Percentiles rank a stretch among this genome's conserved stretches.
Evolutionary conservation across 2,797 vertebrate genomes (phyloP).

Genomic region (Lepus oiostolus): DNA sequence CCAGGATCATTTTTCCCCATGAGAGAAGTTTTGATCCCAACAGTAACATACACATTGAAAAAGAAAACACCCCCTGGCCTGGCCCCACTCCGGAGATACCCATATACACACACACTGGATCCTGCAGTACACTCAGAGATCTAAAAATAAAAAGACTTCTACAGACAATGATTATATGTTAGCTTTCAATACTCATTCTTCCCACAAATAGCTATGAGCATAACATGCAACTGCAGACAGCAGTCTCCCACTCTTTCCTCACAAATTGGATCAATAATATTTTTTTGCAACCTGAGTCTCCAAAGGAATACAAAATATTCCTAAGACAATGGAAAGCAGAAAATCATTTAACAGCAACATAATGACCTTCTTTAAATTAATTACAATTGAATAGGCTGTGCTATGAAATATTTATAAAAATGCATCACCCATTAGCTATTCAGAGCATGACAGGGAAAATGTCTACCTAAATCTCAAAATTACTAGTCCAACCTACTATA

Average conservation of each 20-base stretch:
- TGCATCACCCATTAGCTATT: background rate
- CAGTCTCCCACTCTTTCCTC: constrained; percentile 40
- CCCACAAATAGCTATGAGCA: constrained; percentile 61
- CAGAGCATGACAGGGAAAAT: constrained; percentile 55
- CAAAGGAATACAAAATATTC: constrained; percentile 63
- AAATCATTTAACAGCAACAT: constrained; percentile 65
- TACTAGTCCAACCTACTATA: constrained; percentile 25
- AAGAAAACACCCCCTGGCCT: background rate
- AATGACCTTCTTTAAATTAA: constrained; percentile 58
- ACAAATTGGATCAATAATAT: constrained; percentile 32
- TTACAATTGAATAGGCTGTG: background rate
- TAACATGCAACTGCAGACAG: constrained; percentile 42
- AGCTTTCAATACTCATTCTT: constrained; percentile 65
- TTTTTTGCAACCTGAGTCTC: constrained; percentile 13
- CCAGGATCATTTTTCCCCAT: background rate
- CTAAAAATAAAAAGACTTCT: constrained; percentile 61
- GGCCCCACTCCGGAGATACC: background rate
- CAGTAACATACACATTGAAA: background rate
- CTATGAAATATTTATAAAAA: constrained; percentile 10
- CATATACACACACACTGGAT: constrained; percentile 19
- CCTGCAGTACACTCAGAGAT: background rate
- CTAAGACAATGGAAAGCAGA: constrained; percentile 54
- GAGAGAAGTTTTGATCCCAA: background rate
- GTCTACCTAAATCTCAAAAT: constrained; percentile 61
- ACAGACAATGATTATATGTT: background rate